Evolutionary conservation across 64 coral and sea anemone genomes (phyloP).

Genomic region (Montipora sp.): DNA sequence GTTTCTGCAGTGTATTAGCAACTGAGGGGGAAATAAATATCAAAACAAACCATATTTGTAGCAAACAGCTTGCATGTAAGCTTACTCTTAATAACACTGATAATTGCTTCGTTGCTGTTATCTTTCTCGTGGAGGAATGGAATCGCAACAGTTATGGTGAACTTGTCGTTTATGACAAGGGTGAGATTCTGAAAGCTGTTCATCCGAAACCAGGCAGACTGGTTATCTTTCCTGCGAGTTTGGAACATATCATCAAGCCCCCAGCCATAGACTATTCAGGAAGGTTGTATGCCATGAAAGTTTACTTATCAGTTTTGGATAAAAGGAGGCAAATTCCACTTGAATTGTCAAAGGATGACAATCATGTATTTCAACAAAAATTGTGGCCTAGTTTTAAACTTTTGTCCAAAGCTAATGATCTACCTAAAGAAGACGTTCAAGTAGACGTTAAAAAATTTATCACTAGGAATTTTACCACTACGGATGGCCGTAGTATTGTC

Average conservation of each 20-base stretch:
- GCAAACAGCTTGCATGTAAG: neutral
- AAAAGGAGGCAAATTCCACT: neutral
- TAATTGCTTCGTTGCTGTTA: neutral
- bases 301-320: slow-evolving; percentile 10
- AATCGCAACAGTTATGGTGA: slow-evolving; percentile 75
- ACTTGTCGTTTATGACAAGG: slow-evolving; percentile 68
- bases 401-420: neutral
- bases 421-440: neutral
- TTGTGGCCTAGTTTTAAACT: neutral
- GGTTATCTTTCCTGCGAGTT: slow-evolving; percentile 53
- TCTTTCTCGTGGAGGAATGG: slow-evolving; percentile 64
- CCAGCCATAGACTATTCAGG: slow-evolving; percentile 48
- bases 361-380: neutral
- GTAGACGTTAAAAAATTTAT: slow-evolving; percentile 53
- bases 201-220: slow-evolving; percentile 69
- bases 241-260: slow-evolving; percentile 58
- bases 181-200: slow-evolving; percentile 78
- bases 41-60: slow-evolving; percentile 27
- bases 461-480: slow-evolving; percentile 60
- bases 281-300: slow-evolving; percentile 44
- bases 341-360: neutral
- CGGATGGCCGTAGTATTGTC: slow-evolving; percentile 52
- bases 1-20: neutral
- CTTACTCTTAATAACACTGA: neutral
- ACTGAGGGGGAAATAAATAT: slow-evolving; percentile 23